These are phyloP conservation scores for Dryocosmus kuriphilus DNA, from an alignment of 2,888 invertebrate species.

Conservation along the genomic window DNA sequence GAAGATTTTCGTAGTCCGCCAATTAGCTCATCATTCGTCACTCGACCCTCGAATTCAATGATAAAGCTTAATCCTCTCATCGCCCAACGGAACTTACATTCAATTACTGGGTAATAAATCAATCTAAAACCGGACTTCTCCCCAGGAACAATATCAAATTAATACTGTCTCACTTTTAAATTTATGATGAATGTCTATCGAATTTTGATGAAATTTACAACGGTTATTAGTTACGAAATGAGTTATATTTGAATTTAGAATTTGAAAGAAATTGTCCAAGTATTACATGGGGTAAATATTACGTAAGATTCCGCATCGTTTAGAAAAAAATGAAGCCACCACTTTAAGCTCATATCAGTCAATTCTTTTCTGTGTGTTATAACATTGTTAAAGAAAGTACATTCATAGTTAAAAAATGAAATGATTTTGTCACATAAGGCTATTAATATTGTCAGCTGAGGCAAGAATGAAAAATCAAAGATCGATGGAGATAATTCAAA, in stretches of 20 bases:
- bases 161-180: not conserved
- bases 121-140: not conserved
- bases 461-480: not conserved
- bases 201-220: not conserved
- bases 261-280: not conserved
- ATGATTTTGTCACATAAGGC: not conserved
- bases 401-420: not conserved
- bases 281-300: no score
- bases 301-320: no score
- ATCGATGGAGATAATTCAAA: not conserved
- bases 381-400: not conserved
- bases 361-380: not conserved
- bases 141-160: not conserved
- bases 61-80: slow-evolving; percentile 12
- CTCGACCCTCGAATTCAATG: not conserved
- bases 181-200: not conserved
- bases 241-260: not conserved
- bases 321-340: no score
- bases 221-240: not conserved
- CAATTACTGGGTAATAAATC: not conserved
- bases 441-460: not conserved
- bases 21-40: slow-evolving; percentile 23
- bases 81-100: slow-evolving; percentile 1
- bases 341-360: no score
- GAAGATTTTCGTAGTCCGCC: not conserved